phyloP scores from a whole-genome alignment of 1,140 invertebrate genomes.

The Nymphalis io region DNA sequence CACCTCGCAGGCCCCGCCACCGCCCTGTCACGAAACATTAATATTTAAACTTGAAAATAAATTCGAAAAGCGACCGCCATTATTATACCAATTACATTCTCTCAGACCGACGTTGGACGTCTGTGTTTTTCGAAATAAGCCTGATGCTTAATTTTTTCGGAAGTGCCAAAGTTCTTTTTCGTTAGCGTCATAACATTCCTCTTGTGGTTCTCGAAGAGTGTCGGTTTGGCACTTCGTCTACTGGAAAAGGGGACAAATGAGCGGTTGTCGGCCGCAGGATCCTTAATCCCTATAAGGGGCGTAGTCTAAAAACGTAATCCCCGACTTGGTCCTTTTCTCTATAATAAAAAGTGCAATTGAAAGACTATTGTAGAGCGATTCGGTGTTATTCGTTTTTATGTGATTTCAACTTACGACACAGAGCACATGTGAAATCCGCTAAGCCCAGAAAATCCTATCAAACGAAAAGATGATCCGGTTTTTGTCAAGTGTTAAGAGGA shows the following conservation, averaged over 20 bases:
- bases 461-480: constrained; percentile 63
- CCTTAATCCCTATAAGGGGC: constrained; percentile 63
- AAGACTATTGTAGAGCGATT: constrained; percentile 39
- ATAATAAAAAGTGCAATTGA: constrained; percentile 36
- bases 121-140: constrained; percentile 29
- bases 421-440: constrained; percentile 64
- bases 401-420: constrained; percentile 44
- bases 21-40: constrained; percentile 77
- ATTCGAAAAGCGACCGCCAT: constrained; percentile 64
- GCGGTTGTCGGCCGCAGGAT: constrained; percentile 53
- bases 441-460: constrained; percentile 69
- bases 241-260: constrained; percentile 64
- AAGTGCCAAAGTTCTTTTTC: constrained; percentile 27
- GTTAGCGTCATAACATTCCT: constrained; percentile 47
- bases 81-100: constrained; percentile 70
- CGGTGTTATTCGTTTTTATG: constrained; percentile 43
- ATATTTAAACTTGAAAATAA: constrained; percentile 75
- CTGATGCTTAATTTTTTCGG: constrained; percentile 46
- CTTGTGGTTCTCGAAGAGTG: constrained; percentile 52
- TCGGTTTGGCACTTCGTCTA: constrained; percentile 66
- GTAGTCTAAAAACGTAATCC: constrained; percentile 41
- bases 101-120: constrained; percentile 32
- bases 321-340: constrained; percentile 27
- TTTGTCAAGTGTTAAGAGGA: constrained; percentile 59
- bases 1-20: constrained; percentile 66